A percentile compares a stretch with the other conserved stretches of the same genome.
phyloP scores from a whole-genome alignment of 2,797 vertebrate species.

The Gila robusta region DNA sequence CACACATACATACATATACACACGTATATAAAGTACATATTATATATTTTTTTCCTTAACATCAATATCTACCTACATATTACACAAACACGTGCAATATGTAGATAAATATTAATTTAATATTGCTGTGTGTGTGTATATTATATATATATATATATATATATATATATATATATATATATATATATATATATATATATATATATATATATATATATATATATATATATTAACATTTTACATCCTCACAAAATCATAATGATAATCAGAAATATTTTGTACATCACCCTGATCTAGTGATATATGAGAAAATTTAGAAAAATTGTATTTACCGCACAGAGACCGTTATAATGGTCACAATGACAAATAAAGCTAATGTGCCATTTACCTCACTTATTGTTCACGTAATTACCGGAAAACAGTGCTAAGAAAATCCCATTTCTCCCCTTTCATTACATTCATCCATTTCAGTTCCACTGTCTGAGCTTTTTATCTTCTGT shows the following conservation, averaged over 20 bases:
- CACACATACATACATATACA: background rate
- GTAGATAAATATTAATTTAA: background rate
- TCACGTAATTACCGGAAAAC: conserved; percentile 28
- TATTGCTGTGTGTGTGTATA: background rate
- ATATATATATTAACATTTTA: background rate
- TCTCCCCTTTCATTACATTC: conserved; percentile 28
- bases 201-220: too few species aligned
- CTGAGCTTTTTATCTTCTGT: conserved; percentile 42
- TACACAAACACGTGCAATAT: too few species aligned
- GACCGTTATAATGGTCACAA: background rate
- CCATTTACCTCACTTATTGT: conserved; percentile 31
- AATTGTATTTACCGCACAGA: background rate
- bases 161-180: too few species aligned
- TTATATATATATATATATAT: too few species aligned
- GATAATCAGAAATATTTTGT: background rate
- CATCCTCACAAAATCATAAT: background rate
- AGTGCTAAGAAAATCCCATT: conserved; percentile 16
- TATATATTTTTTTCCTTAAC: too few species aligned
- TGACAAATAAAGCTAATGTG: background rate
- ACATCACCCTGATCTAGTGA: background rate
- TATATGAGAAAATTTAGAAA: background rate
- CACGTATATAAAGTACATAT: too few species aligned
- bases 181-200: too few species aligned
- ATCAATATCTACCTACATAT: too few species aligned
- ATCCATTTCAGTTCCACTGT: conserved; percentile 56